Evolutionary conservation across 53 echinoderm and acorn worm species (phyloP), one percentile per base, ranked within the genome.

Genomic region (Zoroaster sp.): DNA sequence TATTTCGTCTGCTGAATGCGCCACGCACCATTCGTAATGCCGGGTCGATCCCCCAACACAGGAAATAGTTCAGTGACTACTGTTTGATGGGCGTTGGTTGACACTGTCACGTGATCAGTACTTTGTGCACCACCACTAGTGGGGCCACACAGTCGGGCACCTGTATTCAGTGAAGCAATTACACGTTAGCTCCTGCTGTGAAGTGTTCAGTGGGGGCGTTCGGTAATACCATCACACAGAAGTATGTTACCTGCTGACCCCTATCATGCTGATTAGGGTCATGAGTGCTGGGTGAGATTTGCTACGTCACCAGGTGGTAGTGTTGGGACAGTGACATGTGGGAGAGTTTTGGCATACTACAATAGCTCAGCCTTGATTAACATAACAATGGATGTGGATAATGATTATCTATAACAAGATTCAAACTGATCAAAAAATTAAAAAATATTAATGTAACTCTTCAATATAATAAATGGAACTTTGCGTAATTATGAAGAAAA

Each of bases 51-150:
- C 44, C 8, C 69, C n/a, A 15, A 35, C 46, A 49, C 85, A 85
- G 85, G 85, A 85, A 85, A 85, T 30, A 71, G 35, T 70, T 70
- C 25, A 35, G 34, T 49, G 52, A 85, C 71, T 69, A 55, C 44
- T 18, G 32, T 41, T 17, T 43, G 32, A 45, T 68, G 71, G 85
- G 85, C 85, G 85, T 85, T 85, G 85, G 85, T 85, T 85, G 70
- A 70, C 38, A 69, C 51, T 28, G 49, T 49, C 85, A 85, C 85
- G 85, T 85, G 85, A 85, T 42, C 49, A 47, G 49, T 9, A 59
- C 63, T 59, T 59, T 59, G 28, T 59, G 63, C 11, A 31, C 66
- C 68, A 32, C 81, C 21, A 75, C 45, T 33, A n/a, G n/a, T n/a
- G n/a, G n/a, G n/a, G n/a, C n/a, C n/a, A n/a, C n/a, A n/a, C n/a